These are phyloP conservation scores for Sphaeramia orbicularis DNA, from an alignment of 2,797 vertebrate genomes.

Conservation along the genomic window DNA sequence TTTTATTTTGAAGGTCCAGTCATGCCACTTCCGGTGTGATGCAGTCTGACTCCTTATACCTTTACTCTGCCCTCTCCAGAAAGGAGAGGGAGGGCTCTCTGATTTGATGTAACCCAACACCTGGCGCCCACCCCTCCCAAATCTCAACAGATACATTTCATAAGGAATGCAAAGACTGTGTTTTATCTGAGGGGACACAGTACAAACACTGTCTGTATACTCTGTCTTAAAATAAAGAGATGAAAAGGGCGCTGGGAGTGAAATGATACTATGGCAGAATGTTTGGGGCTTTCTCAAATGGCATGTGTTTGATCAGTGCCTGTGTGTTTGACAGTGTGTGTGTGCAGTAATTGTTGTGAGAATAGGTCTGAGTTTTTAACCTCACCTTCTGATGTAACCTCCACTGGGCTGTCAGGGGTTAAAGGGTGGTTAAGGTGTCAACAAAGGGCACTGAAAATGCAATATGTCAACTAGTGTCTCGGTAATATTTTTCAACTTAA, in stretches of 20 bases:
- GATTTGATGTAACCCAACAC: slow-evolving; percentile 84
- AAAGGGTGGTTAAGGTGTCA: too few relatives aligned
- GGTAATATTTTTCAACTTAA: neutral
- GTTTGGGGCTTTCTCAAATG: slow-evolving; percentile 71
- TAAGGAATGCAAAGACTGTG: slow-evolving; percentile 84
- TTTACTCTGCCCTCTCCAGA: slow-evolving; percentile 43
- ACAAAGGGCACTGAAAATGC: too few relatives aligned
- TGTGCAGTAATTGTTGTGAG: neutral
- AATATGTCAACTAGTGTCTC: too few relatives aligned
- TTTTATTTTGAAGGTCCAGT: slow-evolving; percentile 60
- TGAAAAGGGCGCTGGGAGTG: slow-evolving; percentile 68
- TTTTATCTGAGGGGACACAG: slow-evolving; percentile 82
- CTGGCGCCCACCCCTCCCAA: slow-evolving; percentile 80
- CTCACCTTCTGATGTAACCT: too few relatives aligned
- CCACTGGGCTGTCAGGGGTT: too few relatives aligned
- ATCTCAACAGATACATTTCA: slow-evolving; percentile 83
- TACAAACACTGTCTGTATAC: slow-evolving; percentile 78
- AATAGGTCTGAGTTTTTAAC: too few relatives aligned
- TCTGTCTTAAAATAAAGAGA: slow-evolving; percentile 83
- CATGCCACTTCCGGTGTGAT: neutral
- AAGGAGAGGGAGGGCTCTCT: slow-evolving; percentile 83
- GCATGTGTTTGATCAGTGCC: slow-evolving; percentile 73
- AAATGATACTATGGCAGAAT: slow-evolving; percentile 73
- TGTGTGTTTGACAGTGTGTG: slow-evolving; percentile 19
- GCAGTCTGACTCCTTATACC: neutral